Percentiles rank a stretch among this genome's conserved stretches.
These are phyloP conservation scores for Strigops habroptila DNA, from an alignment of 2,113 vertebrate genomes.

Conservation along the genomic window DNA sequence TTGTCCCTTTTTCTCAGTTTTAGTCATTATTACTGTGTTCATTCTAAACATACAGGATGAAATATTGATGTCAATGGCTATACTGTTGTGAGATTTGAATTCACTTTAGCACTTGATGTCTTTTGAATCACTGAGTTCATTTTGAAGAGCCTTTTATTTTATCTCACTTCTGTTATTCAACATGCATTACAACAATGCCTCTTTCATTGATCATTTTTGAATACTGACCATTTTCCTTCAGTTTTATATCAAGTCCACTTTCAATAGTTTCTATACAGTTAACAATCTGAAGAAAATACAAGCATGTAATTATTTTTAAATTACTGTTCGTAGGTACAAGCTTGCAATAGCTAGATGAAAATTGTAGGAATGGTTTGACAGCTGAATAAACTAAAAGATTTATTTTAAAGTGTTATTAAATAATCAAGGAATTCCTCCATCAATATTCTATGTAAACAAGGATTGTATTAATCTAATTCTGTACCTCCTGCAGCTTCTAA, in stretches of 20 bases:
- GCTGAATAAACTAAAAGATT: background rate
- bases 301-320: background rate
- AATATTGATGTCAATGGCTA: background rate
- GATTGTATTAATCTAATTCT: background rate
- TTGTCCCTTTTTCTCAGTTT: background rate
- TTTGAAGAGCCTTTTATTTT: background rate
- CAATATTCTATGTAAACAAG: background rate
- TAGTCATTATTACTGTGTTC: background rate
- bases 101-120: background rate
- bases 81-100: background rate
- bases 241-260: background rate
- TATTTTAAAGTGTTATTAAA: slow-evolving; percentile 7
- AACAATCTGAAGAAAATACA: background rate
- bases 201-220: background rate
- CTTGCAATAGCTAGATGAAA: background rate
- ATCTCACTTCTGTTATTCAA: background rate
- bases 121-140: background rate
- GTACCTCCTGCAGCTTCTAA: background rate
- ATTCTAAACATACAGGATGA: background rate
- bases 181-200: background rate
- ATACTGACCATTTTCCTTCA: background rate
- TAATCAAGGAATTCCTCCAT: background rate
- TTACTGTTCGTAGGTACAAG: background rate
- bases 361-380: background rate
- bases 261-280: background rate